A percentile compares a stretch with the other conserved stretches of the same genome.
These are phyloP conservation scores for Eudemis profundana DNA, from an alignment of 2,888 invertebrate species.

Conservation along the genomic window DNA sequence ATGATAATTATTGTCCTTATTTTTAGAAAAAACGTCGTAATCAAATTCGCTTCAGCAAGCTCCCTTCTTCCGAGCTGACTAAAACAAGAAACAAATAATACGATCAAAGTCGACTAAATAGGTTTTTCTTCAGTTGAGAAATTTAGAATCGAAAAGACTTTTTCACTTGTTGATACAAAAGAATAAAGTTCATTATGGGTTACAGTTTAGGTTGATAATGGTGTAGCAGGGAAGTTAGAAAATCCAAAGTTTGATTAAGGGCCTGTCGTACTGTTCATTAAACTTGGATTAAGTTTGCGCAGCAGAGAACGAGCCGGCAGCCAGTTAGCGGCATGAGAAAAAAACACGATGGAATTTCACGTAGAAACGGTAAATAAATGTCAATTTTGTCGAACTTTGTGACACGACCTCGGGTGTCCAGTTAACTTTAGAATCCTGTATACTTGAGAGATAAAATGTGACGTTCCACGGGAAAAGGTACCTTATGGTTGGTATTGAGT, in stretches of 20 bases:
- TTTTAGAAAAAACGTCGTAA: conserved; percentile 12
- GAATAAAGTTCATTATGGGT: conserved; percentile 51
- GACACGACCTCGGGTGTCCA: conserved; percentile 2
- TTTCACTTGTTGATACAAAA: conserved; percentile 37
- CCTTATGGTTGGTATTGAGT: no score
- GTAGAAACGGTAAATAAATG: conserved; percentile 41
- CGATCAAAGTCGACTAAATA: conserved; percentile 82
- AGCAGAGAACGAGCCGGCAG: conserved; percentile 83
- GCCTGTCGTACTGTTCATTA: conserved; percentile 86
- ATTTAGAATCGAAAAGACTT: conserved; percentile 52
- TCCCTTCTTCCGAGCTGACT: conserved; percentile 57
- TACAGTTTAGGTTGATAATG: conserved; percentile 56
- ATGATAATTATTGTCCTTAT: background rate
- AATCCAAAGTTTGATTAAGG: conserved; percentile 85
- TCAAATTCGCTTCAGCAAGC: conserved; percentile 51
- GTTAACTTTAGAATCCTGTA: background rate
- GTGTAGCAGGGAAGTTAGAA: conserved; percentile 58
- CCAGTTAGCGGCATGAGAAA: conserved; percentile 82
- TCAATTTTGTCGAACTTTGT: conserved; percentile 35
- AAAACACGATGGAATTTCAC: conserved; percentile 59
- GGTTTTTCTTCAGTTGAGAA: conserved; percentile 73
- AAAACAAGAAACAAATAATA: conserved; percentile 82
- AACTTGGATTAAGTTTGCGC: conserved; percentile 86
- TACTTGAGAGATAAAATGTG: background rate
- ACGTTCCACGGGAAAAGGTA: no score